These are phyloP conservation scores for Psittacula derbiana DNA, from an alignment of 2,797 vertebrate species.

Conservation along the genomic window DNA sequence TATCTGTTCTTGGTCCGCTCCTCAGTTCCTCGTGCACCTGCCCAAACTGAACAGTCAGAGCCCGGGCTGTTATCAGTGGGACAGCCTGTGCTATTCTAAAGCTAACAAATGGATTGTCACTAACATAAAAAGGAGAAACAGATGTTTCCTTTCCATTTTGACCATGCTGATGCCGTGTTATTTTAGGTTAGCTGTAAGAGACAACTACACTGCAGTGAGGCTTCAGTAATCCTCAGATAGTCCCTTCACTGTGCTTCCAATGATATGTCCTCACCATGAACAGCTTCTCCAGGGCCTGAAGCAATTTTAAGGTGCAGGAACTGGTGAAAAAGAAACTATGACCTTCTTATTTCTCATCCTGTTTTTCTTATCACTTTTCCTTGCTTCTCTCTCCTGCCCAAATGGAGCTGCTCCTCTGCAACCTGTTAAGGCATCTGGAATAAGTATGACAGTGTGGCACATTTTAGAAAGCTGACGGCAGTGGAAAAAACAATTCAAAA, in stretches of 20 bases:
- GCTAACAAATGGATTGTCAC: constrained; percentile 70
- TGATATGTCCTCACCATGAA: not conserved
- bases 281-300: not conserved
- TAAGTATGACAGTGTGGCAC: not conserved
- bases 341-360: not conserved
- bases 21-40: constrained; percentile 42
- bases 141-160: constrained; percentile 70
- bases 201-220: not conserved
- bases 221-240: not conserved
- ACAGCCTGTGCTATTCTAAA: constrained; percentile 61
- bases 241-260: not conserved
- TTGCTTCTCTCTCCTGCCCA: not conserved
- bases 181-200: constrained; percentile 36
- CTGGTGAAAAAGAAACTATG: not conserved
- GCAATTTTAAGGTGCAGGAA: not conserved
- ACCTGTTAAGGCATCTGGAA: not conserved
- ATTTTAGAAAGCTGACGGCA: constrained; percentile 23
- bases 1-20: not conserved
- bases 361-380: not conserved
- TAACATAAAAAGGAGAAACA: constrained; percentile 69
- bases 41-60: constrained; percentile 4
- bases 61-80: constrained; percentile 35
- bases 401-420: not conserved
- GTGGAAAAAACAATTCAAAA: constrained; percentile 29
- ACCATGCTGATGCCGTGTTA: constrained; percentile 1